Conservation (phyloP, 2,888 invertebrate species). For the Thysanoteuthis rhombus region DNA sequence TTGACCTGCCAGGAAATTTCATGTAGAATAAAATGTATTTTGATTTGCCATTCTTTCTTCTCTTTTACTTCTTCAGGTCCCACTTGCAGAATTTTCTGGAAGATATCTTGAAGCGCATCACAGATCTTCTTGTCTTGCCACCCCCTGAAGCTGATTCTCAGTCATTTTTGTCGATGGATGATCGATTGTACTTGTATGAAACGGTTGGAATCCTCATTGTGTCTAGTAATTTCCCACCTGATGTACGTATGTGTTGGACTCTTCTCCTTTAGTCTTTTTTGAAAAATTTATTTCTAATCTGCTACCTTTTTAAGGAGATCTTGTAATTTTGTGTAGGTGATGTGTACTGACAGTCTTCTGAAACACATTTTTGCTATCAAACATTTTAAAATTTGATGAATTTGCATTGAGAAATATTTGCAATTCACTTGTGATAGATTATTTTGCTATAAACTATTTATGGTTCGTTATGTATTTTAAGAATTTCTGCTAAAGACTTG, state of each 20-base stretch:
- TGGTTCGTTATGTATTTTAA: background rate
- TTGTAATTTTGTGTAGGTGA: too few species aligned
- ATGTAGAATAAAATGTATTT: background rate
- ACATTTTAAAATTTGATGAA: too few species aligned
- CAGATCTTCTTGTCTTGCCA: slow-evolving; percentile 70
- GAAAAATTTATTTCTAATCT: too few species aligned
- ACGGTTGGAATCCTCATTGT: slow-evolving; percentile 72
- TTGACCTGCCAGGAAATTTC: background rate
- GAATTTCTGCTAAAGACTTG: background rate
- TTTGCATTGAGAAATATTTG: background rate
- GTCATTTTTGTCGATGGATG: slow-evolving; percentile 69
- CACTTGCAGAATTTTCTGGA: slow-evolving; percentile 69
- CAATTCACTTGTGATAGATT: background rate
- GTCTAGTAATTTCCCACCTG: slow-evolving; percentile 68
- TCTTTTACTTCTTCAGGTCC: slow-evolving; percentile 51
- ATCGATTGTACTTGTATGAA: slow-evolving; percentile 73
- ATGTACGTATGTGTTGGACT: slow-evolving; percentile 57
- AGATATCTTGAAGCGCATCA: slow-evolving; percentile 70
- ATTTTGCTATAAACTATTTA: background rate
- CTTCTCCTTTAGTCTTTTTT: background rate
- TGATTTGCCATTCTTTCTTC: background rate
- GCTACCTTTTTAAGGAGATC: too few species aligned
- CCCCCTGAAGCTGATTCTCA: slow-evolving; percentile 66
- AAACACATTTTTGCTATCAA: too few species aligned
- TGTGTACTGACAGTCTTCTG: too few species aligned